phyloP scores from a whole-genome alignment of 2,113 vertebrate genomes.

The Malurus alboscapulatus region DNA sequence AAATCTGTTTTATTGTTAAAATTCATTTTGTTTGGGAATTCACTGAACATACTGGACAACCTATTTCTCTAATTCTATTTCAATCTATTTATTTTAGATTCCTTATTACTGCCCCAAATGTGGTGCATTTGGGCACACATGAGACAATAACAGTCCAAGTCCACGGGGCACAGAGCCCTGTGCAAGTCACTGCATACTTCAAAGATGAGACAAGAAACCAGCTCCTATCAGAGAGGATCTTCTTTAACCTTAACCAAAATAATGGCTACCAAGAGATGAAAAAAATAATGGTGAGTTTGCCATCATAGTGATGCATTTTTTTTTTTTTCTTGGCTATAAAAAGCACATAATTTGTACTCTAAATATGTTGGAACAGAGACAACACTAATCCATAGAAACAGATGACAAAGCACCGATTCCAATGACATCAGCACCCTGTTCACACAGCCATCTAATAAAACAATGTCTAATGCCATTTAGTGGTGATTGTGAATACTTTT shows the following conservation, averaged over 20 bases:
- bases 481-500: neutral
- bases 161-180: constrained; percentile 21
- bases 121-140: constrained; percentile 58
- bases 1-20: neutral
- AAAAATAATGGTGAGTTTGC: constrained; percentile 59
- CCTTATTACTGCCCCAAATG: constrained; percentile 72
- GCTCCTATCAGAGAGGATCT: neutral
- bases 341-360: neutral
- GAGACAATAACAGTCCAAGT: constrained; percentile 71
- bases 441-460: neutral
- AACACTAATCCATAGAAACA: neutral
- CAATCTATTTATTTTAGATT: constrained; percentile 37
- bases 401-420: neutral
- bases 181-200: constrained; percentile 48
- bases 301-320: neutral
- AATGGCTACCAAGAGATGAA: constrained; percentile 68
- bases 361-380: neutral
- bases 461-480: neutral
- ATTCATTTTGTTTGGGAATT: neutral
- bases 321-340: neutral
- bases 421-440: neutral
- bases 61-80: neutral
- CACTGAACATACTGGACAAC: neutral
- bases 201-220: neutral
- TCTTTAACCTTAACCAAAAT: constrained; percentile 40